Evolutionary conservation across 2,113 vertebrate species (phyloP).

Genomic region (Maccullochella peelii): DNA sequence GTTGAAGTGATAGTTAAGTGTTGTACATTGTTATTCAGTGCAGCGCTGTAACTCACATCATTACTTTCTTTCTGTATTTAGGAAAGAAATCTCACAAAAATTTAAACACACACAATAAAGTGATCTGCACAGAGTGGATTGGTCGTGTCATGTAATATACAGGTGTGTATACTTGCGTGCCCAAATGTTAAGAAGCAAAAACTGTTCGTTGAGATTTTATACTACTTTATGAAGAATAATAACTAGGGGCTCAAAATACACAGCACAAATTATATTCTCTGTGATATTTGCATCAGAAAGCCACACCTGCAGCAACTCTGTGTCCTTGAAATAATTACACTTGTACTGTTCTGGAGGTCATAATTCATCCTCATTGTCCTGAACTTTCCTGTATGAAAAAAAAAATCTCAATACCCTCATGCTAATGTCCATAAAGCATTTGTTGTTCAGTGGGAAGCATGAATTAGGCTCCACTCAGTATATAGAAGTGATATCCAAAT

Average conservation of each 20-base stretch:
- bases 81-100: background rate
- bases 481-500: slow-evolving; percentile 75
- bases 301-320: slow-evolving; percentile 72
- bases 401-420: slow-evolving; percentile 50
- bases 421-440: slow-evolving; percentile 65
- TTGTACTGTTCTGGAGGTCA: slow-evolving; percentile 64
- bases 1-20: background rate
- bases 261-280: slow-evolving; percentile 59
- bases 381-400: slow-evolving; percentile 72
- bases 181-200: background rate
- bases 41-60: background rate
- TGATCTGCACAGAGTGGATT: background rate
- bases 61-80: background rate
- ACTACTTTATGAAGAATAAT: slow-evolving; percentile 41
- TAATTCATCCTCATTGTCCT: slow-evolving; percentile 79
- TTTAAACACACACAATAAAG: background rate
- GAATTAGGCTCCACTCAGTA: slow-evolving; percentile 75
- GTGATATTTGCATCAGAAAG: slow-evolving; percentile 72
- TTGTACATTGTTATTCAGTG: background rate
- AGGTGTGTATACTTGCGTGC: background rate
- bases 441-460: slow-evolving; percentile 60
- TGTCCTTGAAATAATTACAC: slow-evolving; percentile 81
- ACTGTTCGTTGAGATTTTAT: slow-evolving; percentile 26
- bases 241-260: slow-evolving; percentile 46
- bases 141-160: background rate